Evolutionary conservation across 2,888 invertebrate genomes (phyloP), one percentile per base, ranked within the genome.

Genomic region (Melolontha melolontha): DNA sequence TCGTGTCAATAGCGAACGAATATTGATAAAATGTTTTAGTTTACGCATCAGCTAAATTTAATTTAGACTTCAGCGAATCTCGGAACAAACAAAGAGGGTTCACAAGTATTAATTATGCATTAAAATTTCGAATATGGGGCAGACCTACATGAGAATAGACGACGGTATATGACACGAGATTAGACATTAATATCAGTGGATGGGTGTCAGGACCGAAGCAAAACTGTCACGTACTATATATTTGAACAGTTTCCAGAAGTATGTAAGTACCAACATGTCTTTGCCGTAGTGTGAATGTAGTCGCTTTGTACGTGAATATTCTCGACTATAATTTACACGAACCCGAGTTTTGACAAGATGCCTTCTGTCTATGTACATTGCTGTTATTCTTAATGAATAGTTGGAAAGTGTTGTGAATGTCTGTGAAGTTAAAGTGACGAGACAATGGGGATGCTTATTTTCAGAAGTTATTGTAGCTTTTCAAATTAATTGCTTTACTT

Each of bases 341-440:
- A 68, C 49, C 22, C 42, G 70, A 73, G 72, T 74, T 74, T 74
- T 74, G 74, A 74, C 73, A 73, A 72, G 70, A 73, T 72, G 72
- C 70, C 73, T 72, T 70, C 70, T 72, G 73, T 39, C 34, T 54
- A 22, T 22, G 40, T 17, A 47, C 17, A 22, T 16, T 41, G 67
- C 69, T 66, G 72, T 72, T 72, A 70, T 68, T 71, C 71, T 72
- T 74, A 74, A 74, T 73, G 74, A 73, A 72, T 73, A 73, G 73
- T 73, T 73, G 72, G 68, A 70, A 71, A 69, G 65, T 69, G 73
- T 71, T 72, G 71, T 71, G 71, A 70, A 69, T 47, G 73, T 72
- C 71, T 72, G 71, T 57, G 65, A 74, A 71, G 72, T 71, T 73
- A 65, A 72, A 71, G 69, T 51, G 68, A 72, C 72, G 50, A 34